A percentile compares a stretch with the other conserved stretches of the same genome.
Evolutionary conservation across 2,797 vertebrate species (phyloP).

Genomic region (Girardinus metallicus): DNA sequence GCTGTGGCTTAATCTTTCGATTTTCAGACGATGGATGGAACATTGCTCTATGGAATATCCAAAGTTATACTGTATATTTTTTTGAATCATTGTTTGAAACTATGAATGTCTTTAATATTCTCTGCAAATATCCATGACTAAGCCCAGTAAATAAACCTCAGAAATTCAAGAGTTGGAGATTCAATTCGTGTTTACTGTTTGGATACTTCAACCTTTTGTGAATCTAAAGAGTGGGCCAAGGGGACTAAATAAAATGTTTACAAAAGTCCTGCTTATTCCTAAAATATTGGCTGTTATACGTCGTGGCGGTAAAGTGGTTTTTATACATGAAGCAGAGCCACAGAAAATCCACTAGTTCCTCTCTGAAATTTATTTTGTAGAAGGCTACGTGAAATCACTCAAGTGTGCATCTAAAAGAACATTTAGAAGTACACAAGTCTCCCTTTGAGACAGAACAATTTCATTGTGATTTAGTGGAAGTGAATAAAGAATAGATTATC

Average conservation of each 20-base stretch:
- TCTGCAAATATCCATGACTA: background rate
- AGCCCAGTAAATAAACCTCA: background rate
- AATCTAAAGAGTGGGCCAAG: background rate
- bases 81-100: background rate
- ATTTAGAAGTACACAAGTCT: background rate
- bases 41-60: background rate
- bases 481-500: background rate
- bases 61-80: background rate
- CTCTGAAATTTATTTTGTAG: background rate
- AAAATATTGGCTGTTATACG: background rate
- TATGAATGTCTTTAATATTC: background rate
- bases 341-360: background rate
- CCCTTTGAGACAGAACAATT: conserved; percentile 2
- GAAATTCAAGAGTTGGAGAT: background rate
- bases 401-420: background rate
- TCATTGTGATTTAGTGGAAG: background rate
- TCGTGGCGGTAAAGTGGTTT: background rate
- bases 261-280: background rate
- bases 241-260: background rate
- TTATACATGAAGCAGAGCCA: no score
- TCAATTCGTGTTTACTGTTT: background rate
- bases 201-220: background rate
- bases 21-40: background rate
- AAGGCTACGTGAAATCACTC: background rate
- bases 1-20: background rate